Conservation (phyloP, 2,888 invertebrate genomes). For the Rotaria macrura region DNA sequence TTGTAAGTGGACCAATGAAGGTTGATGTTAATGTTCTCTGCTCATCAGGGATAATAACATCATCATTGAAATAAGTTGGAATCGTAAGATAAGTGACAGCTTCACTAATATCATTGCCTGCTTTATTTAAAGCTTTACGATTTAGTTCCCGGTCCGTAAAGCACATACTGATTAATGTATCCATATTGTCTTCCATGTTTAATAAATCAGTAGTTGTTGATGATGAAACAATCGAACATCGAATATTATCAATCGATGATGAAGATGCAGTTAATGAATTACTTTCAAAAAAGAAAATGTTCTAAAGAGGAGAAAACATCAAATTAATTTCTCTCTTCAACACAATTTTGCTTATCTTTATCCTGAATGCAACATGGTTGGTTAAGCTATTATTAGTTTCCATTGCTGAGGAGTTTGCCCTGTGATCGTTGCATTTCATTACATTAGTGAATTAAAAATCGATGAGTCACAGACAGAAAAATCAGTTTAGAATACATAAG, state of each 20-base stretch:
- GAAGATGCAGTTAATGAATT: not conserved
- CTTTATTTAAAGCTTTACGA: slow-evolving; percentile 48
- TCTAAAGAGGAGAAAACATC: not conserved
- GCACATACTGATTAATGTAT: slow-evolving; percentile 52
- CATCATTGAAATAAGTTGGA: slow-evolving; percentile 37
- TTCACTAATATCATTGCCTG: slow-evolving; percentile 52
- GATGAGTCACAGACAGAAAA: slow-evolving; percentile 3
- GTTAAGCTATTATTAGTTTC: not conserved
- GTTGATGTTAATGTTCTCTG: slow-evolving; percentile 34
- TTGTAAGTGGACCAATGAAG: slow-evolving; percentile 9
- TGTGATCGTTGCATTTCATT: slow-evolving; percentile 1
- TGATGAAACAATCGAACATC: not conserved
- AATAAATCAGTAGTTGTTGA: not conserved
- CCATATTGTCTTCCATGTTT: slow-evolving; percentile 49
- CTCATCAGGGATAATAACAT: slow-evolving; percentile 27
- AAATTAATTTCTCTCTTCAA: not conserved
- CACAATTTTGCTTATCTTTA: slow-evolving; percentile 3
- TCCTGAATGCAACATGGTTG: not conserved
- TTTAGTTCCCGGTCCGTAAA: slow-evolving; percentile 51
- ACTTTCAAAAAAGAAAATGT: not conserved
- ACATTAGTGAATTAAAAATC: not conserved
- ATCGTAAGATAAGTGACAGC: slow-evolving; percentile 52
- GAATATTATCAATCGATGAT: not conserved
- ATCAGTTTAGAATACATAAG: not conserved
- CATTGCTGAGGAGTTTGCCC: not conserved